These are phyloP conservation scores for Sardinella longiceps DNA, from an alignment of 2,797 vertebrate genomes.

Conservation along the genomic window DNA sequence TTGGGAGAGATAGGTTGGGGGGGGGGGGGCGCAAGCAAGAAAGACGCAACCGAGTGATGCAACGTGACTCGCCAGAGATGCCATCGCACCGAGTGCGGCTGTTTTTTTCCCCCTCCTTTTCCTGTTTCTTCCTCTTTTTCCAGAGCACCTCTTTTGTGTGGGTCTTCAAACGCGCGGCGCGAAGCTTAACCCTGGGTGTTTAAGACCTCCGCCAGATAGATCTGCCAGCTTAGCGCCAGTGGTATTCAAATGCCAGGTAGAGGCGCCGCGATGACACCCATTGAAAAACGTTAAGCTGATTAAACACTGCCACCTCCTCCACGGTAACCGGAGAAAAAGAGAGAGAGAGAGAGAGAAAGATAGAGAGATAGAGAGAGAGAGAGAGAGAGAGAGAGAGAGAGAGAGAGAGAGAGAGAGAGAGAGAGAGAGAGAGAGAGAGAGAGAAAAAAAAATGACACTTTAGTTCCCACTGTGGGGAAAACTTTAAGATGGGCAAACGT, in stretches of 20 bases:
- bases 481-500: background rate
- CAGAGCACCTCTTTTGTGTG: background rate
- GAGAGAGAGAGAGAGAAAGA: background rate
- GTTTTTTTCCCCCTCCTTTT: background rate
- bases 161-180: background rate
- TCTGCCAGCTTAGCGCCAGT: background rate
- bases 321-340: background rate
- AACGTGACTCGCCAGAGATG: background rate
- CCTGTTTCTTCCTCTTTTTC: too few species aligned
- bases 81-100: background rate
- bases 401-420: too few species aligned
- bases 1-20: background rate
- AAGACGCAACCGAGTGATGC: background rate
- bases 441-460: background rate
- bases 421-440: background rate
- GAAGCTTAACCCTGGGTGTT: conserved; percentile 2
- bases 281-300: conserved; percentile 10
- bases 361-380: background rate
- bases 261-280: background rate
- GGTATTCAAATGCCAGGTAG: background rate
- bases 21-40: background rate
- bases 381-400: background rate
- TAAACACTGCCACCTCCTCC: background rate
- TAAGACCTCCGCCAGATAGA: conserved; percentile 11
- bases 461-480: background rate